Base-by-base conservation (phyloP, 2,888 invertebrate species). In the Ormyrus thymus region DNA sequence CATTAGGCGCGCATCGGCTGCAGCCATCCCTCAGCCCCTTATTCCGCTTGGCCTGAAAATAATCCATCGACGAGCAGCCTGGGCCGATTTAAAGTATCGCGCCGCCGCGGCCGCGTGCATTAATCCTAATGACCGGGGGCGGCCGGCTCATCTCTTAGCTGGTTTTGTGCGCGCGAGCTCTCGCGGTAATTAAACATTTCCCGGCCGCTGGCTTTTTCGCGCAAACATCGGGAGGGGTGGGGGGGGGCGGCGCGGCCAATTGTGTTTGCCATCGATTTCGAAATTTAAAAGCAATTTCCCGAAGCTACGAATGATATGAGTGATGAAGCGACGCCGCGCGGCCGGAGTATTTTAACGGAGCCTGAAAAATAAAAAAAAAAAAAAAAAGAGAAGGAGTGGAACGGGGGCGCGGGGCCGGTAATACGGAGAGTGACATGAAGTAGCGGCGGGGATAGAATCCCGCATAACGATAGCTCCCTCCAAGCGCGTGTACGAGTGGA, bases 401-500 rank as follows among this genome's bases (percentile, higher is more conserved):
- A 59, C 3, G 48, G 9, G 1, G n/a, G 15, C 55, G 45, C 55
- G 45, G 0, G n/a, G 8, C 2, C 43, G 48, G 29, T 65, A 51
- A 43, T 51, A n/a, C 75, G 11, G 29, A 50, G 62, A 75, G 75
- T 70, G 74, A 76, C 69, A 68, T 76, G 69, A 64, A 70, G 69
- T 64, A 77, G 75, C 9, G 6, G 29, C 9, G 9, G 59, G 15
- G 10, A 29, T 11, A 10, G 82, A 83, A 82, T 81, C 72, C 82
- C 79, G 83, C 82, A 79, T 79, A 81, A 76, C 79, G 80, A 71
- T 81, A 81, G 80, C 80, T 82, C 74, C 66, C 77, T 50, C 15
- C 55, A 7, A 46, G 51, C 61, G 53, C 48, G 79, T 83, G 80
- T 82, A 87, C 84, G 86, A 89, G 89, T 87, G 88, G 85, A 89